A percentile compares a stretch with the other conserved stretches of the same genome.
Evolutionary conservation across 2,113 vertebrate genomes (phyloP).

Genomic region (Pollachius pollachius): DNA sequence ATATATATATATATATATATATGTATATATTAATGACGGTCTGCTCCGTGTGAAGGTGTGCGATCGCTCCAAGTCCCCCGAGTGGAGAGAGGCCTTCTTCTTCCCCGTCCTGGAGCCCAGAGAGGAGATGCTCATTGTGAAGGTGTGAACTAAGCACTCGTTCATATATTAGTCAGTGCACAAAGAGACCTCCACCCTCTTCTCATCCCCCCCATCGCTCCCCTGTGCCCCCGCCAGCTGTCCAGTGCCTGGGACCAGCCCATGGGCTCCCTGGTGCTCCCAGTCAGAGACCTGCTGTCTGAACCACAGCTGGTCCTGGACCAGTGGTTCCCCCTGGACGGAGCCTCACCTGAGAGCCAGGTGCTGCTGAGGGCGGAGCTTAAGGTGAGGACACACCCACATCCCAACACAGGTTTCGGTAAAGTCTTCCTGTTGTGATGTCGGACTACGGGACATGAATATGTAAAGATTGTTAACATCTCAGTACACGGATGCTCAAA

Average conservation of each 20-base stretch:
- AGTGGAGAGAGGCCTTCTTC: slow-evolving; percentile 82
- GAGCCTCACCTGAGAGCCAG: slow-evolving; percentile 73
- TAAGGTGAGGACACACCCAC: slow-evolving; percentile 67
- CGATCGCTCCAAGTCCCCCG: slow-evolving; percentile 71
- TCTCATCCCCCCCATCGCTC: not conserved
- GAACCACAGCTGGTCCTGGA: slow-evolving; percentile 78
- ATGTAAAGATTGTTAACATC: not conserved
- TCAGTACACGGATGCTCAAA: not conserved
- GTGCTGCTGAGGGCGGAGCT: slow-evolving; percentile 83
- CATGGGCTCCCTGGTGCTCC: slow-evolving; percentile 79
- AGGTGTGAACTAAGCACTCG: slow-evolving; percentile 63
- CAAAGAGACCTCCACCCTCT: not conserved
- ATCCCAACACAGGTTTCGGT: too few species aligned
- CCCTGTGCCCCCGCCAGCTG: slow-evolving; percentile 46
- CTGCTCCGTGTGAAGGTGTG: slow-evolving; percentile 65
- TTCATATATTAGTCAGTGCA: too few species aligned
- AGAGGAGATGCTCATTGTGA: slow-evolving; percentile 79
- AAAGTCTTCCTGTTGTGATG: too few species aligned
- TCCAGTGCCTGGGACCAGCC: slow-evolving; percentile 72
- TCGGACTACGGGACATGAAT: too few species aligned
- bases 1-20: too few species aligned
- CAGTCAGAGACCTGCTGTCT: slow-evolving; percentile 76
- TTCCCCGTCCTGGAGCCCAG: slow-evolving; percentile 78
- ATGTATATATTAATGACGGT: too few species aligned
- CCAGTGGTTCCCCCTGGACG: slow-evolving; percentile 77